Conservation (phyloP, 2,113 vertebrate species). For the Pollimyrus isidori region DNA sequence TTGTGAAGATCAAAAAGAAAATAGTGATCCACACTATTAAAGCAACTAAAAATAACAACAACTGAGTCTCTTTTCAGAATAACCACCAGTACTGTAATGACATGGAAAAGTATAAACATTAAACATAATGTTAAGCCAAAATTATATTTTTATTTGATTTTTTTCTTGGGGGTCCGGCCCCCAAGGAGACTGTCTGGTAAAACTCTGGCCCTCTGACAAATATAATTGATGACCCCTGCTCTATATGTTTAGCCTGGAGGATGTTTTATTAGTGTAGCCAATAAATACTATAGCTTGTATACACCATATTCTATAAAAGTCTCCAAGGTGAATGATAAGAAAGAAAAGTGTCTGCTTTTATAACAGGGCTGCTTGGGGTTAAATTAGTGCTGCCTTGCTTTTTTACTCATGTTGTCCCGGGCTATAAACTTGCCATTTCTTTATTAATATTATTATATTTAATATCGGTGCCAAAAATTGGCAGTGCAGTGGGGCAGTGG, state of each 20-base stretch:
- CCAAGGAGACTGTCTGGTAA: no score
- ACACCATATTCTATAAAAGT: background rate
- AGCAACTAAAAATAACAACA: no score
- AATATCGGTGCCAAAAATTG: background rate
- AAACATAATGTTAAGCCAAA: no score
- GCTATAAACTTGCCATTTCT: background rate
- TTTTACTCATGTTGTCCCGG: background rate
- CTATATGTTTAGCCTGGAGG: background rate
- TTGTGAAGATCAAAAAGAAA: no score
- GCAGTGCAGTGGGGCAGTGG: background rate
- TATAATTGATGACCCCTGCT: no score
- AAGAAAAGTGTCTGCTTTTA: background rate
- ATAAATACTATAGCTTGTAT: background rate
- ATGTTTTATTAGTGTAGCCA: background rate
- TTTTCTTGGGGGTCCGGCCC: no score
- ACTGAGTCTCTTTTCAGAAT: no score
- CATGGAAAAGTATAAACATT: no score
- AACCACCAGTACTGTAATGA: no score
- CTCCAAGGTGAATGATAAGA: background rate
- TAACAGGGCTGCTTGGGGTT: background rate
- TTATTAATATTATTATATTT: background rate
- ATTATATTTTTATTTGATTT: no score
- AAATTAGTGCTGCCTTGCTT: background rate
- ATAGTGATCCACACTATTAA: no score
- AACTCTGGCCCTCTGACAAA: no score